Percentiles rank a stretch among this genome's conserved stretches.
Conservation (phyloP, 2,113 vertebrate species). For the Myiozetetes cayanensis region DNA sequence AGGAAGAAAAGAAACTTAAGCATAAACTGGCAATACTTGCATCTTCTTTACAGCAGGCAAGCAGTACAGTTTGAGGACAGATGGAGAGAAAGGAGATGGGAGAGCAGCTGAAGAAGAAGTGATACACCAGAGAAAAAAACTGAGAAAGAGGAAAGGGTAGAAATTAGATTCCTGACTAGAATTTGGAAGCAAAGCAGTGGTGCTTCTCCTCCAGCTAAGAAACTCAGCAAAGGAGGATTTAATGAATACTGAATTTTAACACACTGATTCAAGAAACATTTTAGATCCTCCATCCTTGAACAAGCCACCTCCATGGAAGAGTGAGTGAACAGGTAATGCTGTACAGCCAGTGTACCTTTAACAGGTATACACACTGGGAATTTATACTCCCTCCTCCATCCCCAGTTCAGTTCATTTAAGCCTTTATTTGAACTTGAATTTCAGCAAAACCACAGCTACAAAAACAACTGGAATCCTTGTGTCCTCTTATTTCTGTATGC, state of each 20-base stretch:
- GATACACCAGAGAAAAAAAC: background rate
- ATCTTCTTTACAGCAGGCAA: background rate
- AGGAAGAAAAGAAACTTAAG: background rate
- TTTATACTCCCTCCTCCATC: background rate
- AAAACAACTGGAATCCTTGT: background rate
- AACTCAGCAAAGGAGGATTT: background rate
- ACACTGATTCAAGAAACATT: background rate
- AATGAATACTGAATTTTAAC: background rate
- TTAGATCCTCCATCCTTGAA: background rate
- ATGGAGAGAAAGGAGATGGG: background rate
- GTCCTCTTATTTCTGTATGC: background rate
- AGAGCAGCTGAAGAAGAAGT: background rate
- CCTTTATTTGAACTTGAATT: background rate
- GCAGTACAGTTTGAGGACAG: background rate
- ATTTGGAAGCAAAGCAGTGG: background rate
- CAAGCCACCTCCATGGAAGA: background rate
- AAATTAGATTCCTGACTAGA: background rate
- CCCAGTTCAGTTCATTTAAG: background rate
- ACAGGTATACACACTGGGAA: background rate
- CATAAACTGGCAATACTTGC: background rate
- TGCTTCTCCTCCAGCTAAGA: background rate
- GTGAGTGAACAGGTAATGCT: background rate
- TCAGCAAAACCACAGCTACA: background rate
- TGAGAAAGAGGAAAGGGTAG: background rate
- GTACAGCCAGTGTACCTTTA: background rate